phyloP scores from a whole-genome alignment of 1,140 invertebrate genomes.

The Bradynema listronoti region DNA sequence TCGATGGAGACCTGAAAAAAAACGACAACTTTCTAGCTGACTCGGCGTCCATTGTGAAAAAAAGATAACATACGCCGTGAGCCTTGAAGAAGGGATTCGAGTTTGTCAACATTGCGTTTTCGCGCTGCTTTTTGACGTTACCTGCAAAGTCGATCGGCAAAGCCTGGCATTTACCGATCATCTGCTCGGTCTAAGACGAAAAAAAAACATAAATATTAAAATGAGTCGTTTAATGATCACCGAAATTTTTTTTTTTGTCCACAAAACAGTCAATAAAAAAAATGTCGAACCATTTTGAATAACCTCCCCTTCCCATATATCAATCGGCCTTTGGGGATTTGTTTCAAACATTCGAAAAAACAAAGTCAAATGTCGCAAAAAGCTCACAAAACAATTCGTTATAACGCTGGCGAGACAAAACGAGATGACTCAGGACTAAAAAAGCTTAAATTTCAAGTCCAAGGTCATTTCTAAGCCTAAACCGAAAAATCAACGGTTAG shows the following conservation, averaged over 20 bases:
- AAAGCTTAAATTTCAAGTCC: background rate
- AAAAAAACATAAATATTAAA: background rate
- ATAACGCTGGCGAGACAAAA: no score
- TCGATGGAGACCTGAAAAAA: conserved; percentile 18
- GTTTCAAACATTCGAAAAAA: no score
- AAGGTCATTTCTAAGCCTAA: background rate
- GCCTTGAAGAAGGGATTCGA: conserved; percentile 23
- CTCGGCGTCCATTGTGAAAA: background rate
- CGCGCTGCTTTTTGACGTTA: conserved; percentile 14
- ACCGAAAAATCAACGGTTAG: background rate
- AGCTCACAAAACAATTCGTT: no score
- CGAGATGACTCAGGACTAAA: no score
- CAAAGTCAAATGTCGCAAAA: no score
- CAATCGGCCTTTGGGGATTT: no score
- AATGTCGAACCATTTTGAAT: no score
- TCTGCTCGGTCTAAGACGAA: conserved; percentile 14
- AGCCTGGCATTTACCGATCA: conserved; percentile 24
- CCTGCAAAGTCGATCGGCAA: conserved; percentile 11
- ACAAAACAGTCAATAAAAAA: no score
- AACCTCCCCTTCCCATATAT: no score
- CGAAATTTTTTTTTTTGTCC: no score
- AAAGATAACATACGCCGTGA: conserved; percentile 11
- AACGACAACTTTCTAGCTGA: background rate
- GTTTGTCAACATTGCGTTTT: conserved; percentile 11
- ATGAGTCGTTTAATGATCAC: background rate